Evolutionary conservation across 1,140 invertebrate genomes (phyloP).

Genomic region (Psilanteris sp.): DNA sequence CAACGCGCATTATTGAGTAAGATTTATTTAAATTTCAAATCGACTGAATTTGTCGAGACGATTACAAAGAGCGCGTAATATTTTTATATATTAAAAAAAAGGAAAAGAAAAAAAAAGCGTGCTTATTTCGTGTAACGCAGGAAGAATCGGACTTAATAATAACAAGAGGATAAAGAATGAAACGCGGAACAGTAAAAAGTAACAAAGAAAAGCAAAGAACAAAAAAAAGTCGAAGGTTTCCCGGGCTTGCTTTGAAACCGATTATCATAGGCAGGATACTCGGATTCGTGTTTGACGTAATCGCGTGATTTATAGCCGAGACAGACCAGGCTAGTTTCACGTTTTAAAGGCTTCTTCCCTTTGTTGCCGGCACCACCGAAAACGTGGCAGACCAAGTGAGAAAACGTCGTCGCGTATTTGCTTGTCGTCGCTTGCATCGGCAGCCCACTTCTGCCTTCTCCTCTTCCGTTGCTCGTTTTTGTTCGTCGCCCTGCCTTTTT

Average conservation of each 20-base stretch:
- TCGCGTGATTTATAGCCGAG: conserved; percentile 55
- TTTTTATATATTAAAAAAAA: too few species aligned
- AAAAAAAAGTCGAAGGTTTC: conserved; percentile 43
- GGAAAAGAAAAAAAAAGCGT: too few species aligned
- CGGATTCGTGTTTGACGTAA: conserved; percentile 58
- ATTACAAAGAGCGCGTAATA: too few species aligned
- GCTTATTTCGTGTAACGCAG: neutral
- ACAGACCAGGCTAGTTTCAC: conserved; percentile 38
- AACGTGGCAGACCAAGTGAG: conserved; percentile 34
- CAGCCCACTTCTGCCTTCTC: conserved; percentile 5
- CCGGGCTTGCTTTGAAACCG: conserved; percentile 32
- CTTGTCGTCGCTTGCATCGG: conserved; percentile 25
- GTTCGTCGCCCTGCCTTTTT: conserved; percentile 20
- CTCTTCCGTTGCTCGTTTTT: neutral
- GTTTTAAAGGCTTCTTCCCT: conserved; percentile 59
- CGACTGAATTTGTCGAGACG: too few species aligned
- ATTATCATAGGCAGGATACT: conserved; percentile 48
- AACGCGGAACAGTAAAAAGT: conserved; percentile 21
- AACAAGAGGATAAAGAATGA: conserved; percentile 10
- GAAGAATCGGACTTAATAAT: conserved; percentile 12
- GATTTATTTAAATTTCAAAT: too few species aligned
- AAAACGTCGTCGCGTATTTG: conserved; percentile 38
- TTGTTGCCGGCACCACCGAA: conserved; percentile 35
- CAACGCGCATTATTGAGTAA: too few species aligned
- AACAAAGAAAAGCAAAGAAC: conserved; percentile 54